A percentile compares a stretch with the other conserved stretches of the same genome.
These are phyloP conservation scores for Eurosta solidaginis DNA, from an alignment of 1,140 invertebrate species.

Conservation along the genomic window DNA sequence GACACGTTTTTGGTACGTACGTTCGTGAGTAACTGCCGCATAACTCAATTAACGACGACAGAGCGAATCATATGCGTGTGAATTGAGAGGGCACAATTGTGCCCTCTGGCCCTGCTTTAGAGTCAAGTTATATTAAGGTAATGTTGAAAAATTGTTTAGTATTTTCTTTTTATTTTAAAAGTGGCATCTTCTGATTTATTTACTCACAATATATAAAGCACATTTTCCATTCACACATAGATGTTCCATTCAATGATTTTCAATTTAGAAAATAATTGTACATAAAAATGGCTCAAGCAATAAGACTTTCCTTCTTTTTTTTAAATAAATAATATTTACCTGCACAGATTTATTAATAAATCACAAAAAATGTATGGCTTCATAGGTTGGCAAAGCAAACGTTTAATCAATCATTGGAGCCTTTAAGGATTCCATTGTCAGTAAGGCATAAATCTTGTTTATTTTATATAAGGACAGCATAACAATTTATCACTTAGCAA, in stretches of 20 bases:
- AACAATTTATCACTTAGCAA: constrained; percentile 20
- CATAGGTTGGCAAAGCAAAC: not conserved
- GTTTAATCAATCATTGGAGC: constrained; percentile 3
- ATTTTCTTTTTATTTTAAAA: too few relatives aligned
- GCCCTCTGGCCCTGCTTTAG: too few relatives aligned
- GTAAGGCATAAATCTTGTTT: constrained; percentile 8
- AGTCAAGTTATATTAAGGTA: too few relatives aligned
- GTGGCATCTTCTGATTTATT: too few relatives aligned
- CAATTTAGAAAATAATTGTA: not conserved
- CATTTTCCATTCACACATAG: not conserved
- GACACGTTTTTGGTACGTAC: too few relatives aligned
- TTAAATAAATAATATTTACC: not conserved
- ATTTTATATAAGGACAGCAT: not conserved
- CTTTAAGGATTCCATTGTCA: not conserved
- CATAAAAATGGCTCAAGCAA: not conserved
- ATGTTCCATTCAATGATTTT: too few relatives aligned
- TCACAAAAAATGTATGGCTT: not conserved
- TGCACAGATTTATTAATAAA: not conserved
- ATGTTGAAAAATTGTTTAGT: too few relatives aligned
- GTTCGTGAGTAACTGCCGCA: too few relatives aligned
- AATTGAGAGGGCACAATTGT: too few relatives aligned
- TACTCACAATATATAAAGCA: not conserved
- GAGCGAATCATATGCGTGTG: too few relatives aligned
- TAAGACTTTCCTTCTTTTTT: not conserved
- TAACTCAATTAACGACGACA: too few relatives aligned